Evolutionary conservation across 2,888 invertebrate species (phyloP).

Genomic region (Strigamia crassipes): DNA sequence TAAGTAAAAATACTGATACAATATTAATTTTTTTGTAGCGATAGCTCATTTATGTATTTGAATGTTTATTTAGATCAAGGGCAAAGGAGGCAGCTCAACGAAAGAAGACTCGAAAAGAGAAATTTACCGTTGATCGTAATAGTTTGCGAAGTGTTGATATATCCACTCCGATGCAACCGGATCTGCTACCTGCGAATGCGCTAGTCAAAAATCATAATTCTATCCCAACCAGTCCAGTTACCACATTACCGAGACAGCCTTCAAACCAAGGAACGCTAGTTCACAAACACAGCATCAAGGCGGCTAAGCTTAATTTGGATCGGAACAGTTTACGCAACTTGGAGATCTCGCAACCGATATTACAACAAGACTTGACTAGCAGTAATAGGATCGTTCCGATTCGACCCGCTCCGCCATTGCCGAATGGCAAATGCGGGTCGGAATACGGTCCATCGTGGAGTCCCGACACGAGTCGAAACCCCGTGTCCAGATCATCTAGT

Average conservation of each 20-base stretch:
- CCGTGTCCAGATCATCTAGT: constrained; percentile 79
- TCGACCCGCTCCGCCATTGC: constrained; percentile 57
- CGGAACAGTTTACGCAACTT: constrained; percentile 73
- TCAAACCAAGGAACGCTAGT: constrained; percentile 59
- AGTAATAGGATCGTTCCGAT: constrained; percentile 68
- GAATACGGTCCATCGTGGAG: constrained; percentile 45
- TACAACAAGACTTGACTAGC: constrained; percentile 64
- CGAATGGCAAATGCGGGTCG: neutral
- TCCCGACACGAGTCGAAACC: constrained; percentile 62
- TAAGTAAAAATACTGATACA: constrained; percentile 50
- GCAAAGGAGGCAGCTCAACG: constrained; percentile 52
- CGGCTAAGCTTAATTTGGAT: constrained; percentile 71
- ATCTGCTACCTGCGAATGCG: constrained; percentile 31
- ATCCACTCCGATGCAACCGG: constrained; percentile 49
- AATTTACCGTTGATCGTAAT: constrained; percentile 49
- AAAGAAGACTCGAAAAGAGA: constrained; percentile 48
- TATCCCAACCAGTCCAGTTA: constrained; percentile 31
- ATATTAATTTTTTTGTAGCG: neutral
- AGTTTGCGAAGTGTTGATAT: constrained; percentile 51
- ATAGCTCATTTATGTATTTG: neutral
- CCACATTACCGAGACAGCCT: neutral
- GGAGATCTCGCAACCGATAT: constrained; percentile 83
- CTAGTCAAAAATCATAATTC: constrained; percentile 53
- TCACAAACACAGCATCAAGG: constrained; percentile 66
- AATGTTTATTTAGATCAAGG: constrained; percentile 50